Base-by-base conservation (phyloP, 2,888 invertebrate genomes). In the Tromatobia lineatoria region DNA sequence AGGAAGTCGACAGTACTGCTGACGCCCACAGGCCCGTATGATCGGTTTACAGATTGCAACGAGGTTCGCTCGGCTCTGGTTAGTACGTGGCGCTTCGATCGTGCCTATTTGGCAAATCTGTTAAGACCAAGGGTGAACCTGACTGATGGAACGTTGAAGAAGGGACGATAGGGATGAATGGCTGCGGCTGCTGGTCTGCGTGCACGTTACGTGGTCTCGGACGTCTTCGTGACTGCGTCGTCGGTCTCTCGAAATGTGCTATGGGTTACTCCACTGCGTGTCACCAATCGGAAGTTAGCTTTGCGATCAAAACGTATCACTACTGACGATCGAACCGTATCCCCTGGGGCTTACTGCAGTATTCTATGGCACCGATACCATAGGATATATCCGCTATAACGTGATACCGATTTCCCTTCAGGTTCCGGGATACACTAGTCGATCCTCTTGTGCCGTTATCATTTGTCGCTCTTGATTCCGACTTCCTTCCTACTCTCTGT, bases 21-120 rank as follows among this genome's bases (percentile, higher is more conserved):
- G 73, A 25, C 38, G 75, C 82, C 87, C 87, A 88, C 79, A 85
- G 79, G 83, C 88, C 91, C 91, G 91, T 91, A 90, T 92, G 92
- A 93, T 93, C 90, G 91, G 91, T 92, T 91, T 91, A 90, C 89
- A 90, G 90, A 92, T 92, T 91, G 90, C 85, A 83, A 74, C 77
- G 90, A 82, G 83, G 76, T 79, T 85, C 89, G 87, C 86, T 83
- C 50, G 77, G 25, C 50, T 84, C 57, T 23, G 77, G 25, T 78
- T 61, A 71, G 78, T 66, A 42, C 54, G 45, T 66, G 83, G 84
- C 66, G 74, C 75, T 64, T 71, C 79, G 73, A 80, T 83, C 69
- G 73, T 70, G 78, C 69, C 76, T 73, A 75, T 83, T 83, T 74
- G 83, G 70, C 83, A 83, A 81, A 85, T 80, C 85, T 83, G 85